Base-by-base conservation (phyloP, 2,113 vertebrate species). In the Mus pahari region DNA sequence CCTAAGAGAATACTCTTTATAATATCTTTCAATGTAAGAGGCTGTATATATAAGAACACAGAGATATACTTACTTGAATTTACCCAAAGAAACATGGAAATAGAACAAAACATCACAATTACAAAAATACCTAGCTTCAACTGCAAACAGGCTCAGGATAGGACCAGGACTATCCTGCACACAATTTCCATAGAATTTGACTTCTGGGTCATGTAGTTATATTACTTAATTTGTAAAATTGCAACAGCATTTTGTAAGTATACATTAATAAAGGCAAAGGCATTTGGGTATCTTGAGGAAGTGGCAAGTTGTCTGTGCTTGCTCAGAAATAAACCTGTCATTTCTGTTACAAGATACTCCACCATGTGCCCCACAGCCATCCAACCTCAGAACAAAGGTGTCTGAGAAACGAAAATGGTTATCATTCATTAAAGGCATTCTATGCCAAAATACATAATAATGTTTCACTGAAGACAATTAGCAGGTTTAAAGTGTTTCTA, bases 271-370 rank as follows among this genome's bases (percentile, higher is more conserved):
- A 92, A 94, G 26, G 6, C 79, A 88, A 71, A 94, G 71, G 12
- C 3, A 60, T 68, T 6, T 64, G 87, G 12, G 53, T 8, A 86
- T 66, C 64, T 77, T 86, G 22, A 89, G 89, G 31, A 94, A 91
- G 62, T 86, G n/a, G 1, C 7, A 92, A 79, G 26, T 1, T 70
- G 33, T 7, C 53, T 22, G 7, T 16, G 45, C 11, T 77, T 91
- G 70, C 78, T 95, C 39, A 82, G 50, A 71, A 82, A 91, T 83
- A 53, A 94, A 78, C 89, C 11, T 71, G 50, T 62, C 31, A 68
- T 71, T 94, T 89, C 84, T 73, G 16, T 82, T 93, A 89, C 60
- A 88, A 53, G 81, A n/a, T 45, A 1, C 10, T 90, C 79, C 71
- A 68, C 45, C 24, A 13, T 22, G 60, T 62, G 11, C 39, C 17